Evolutionary conservation across 2,888 invertebrate genomes (phyloP).

Genomic region (Lasioglossum villosulum): DNA sequence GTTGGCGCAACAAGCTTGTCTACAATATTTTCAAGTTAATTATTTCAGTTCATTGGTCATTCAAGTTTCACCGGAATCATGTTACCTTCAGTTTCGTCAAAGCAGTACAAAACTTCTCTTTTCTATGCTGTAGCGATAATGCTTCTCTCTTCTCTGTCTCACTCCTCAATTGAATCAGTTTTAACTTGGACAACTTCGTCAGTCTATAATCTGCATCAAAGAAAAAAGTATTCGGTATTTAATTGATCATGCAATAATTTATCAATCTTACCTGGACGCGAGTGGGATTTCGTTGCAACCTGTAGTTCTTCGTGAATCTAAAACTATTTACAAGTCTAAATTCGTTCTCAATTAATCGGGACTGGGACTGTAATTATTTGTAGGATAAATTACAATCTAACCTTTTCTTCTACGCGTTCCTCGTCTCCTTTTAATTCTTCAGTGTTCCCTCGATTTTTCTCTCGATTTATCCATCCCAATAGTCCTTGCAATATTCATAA

Average conservation of each 20-base stretch:
- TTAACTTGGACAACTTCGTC: slow-evolving; percentile 34
- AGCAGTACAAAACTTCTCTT: slow-evolving; percentile 17
- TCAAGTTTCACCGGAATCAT: neutral
- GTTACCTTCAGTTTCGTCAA: neutral
- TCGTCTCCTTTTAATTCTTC: neutral
- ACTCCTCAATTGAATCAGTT: neutral
- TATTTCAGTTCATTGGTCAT: neutral
- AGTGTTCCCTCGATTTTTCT: neutral
- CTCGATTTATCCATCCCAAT: neutral
- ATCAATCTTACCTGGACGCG: neutral
- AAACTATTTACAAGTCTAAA: neutral
- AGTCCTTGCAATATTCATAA: slow-evolving; percentile 13
- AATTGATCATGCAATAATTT: neutral
- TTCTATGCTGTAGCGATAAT: neutral
- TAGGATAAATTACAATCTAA: slow-evolving; percentile 11
- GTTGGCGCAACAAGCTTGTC: slow-evolving; percentile 6
- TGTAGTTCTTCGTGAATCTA: neutral
- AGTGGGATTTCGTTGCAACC: too few species aligned
- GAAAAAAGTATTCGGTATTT: neutral
- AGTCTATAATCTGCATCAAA: slow-evolving; percentile 21
- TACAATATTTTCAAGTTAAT: neutral
- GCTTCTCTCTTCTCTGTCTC: slow-evolving; percentile 13
- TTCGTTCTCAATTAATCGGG: neutral
- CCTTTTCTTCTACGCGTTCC: slow-evolving; percentile 13
- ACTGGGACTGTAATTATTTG: neutral